Percentiles rank a stretch among this genome's conserved stretches.
phyloP scores from a whole-genome alignment of 2,888 invertebrate species.

The Torymus tubicola region DNA sequence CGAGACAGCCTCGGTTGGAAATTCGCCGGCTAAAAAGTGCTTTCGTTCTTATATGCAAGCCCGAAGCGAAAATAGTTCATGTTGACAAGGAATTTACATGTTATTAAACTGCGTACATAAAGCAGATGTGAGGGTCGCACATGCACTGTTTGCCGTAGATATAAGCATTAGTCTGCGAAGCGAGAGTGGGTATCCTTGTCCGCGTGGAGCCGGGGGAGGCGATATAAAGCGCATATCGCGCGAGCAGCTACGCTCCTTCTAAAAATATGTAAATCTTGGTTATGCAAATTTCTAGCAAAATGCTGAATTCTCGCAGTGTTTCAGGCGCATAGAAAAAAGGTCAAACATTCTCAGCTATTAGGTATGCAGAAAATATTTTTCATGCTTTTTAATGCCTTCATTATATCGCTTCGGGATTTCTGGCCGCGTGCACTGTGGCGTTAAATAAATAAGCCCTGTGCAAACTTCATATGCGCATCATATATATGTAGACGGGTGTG shows the following conservation, averaged over 20 bases:
- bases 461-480: background rate
- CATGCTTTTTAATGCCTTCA: background rate
- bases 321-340: background rate
- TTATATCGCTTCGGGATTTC: background rate
- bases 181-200: too few relatives aligned
- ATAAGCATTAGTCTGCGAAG: background rate
- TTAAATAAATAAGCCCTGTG: background rate
- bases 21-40: background rate
- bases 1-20: background rate
- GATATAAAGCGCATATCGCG: background rate
- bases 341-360: background rate
- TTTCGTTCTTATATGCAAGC: background rate
- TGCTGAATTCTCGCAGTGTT: background rate
- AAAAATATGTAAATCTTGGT: constrained; percentile 24
- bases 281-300: constrained; percentile 29
- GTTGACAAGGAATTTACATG: constrained; percentile 34
- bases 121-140: background rate
- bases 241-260: background rate
- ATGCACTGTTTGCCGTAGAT: constrained; percentile 12
- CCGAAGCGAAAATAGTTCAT: background rate
- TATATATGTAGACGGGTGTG: too few relatives aligned
- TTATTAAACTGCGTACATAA: constrained; percentile 17
- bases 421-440: background rate
- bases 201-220: too few relatives aligned
- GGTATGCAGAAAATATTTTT: constrained; percentile 21